Conservation (phyloP, 2,888 invertebrate species). For the Serrognathus titanus region DNA sequence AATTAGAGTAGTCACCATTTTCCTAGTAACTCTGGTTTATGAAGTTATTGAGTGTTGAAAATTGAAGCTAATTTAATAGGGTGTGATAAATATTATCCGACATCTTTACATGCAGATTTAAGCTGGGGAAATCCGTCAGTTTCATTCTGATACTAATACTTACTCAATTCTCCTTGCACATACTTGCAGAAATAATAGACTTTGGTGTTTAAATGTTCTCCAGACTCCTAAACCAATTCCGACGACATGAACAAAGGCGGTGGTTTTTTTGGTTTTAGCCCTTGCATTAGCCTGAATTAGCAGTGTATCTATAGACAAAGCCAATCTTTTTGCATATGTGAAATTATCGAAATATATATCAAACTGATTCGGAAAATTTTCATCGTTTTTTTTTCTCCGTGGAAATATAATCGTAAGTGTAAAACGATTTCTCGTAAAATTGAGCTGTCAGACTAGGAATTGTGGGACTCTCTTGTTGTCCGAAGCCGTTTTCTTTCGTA, state of each 20-base stretch:
- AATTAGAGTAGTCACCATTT: too few relatives aligned
- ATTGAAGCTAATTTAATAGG: too few relatives aligned
- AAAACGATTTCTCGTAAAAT: conserved; percentile 33
- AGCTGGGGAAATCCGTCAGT: too few relatives aligned
- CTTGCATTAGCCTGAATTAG: conserved; percentile 47
- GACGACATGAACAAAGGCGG: conserved; percentile 47
- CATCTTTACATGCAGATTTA: too few relatives aligned
- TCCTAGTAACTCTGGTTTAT: too few relatives aligned
- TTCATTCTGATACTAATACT: conserved; percentile 5
- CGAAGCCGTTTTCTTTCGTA: conserved; percentile 51
- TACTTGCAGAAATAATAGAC: conserved; percentile 30
- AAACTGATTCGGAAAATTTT: conserved; percentile 16
- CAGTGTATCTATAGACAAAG: conserved; percentile 45
- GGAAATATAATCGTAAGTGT: conserved; percentile 15
- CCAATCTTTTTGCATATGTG: conserved; percentile 43
- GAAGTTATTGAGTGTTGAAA: too few relatives aligned
- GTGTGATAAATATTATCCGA: too few relatives aligned
- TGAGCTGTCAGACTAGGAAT: conserved; percentile 34
- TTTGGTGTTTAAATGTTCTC: conserved; percentile 30
- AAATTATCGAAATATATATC: conserved; percentile 45
- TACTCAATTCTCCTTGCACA: conserved; percentile 30
- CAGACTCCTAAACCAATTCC: conserved; percentile 37
- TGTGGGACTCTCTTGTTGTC: conserved; percentile 19
- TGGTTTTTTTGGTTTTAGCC: conserved; percentile 43
- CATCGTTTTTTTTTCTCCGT: neutral